Evolutionary conservation across 1,140 invertebrate genomes (phyloP), one percentile per base, ranked within the genome.

Genomic region (Dendroctonus ponderosae): DNA sequence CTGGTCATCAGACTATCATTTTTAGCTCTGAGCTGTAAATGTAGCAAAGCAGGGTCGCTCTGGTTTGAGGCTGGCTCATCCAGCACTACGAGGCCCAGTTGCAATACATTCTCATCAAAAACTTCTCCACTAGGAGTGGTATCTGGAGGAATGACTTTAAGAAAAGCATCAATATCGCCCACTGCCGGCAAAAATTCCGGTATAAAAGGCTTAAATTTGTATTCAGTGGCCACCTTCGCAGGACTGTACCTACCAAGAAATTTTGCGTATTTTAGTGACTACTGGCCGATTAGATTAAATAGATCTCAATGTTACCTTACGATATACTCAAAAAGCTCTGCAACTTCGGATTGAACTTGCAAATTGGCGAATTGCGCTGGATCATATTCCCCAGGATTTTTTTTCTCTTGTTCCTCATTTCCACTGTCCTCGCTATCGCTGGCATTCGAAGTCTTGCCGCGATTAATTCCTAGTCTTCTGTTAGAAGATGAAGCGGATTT

Each of bases 171-270:
- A 73, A 97, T 96, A 79, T 99, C 97, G 0, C 97, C 97, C 39
- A 99, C 96, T 7, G 96, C 93, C 15, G 97, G 97, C 72, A 99
- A 94, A 79, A 91, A 99, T 75, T 99, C 96, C 0, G 96, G 96
- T 59, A 98, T 89, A 77, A 98, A 99, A 0, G 97, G 95, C 72
- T 91, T 88, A 69, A 99, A 82, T 75, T 94, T 94, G 75, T 91
- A 91, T 15, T 94, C 93, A 11, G 96, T 82, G 68, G 96, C 92
- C 50, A 97, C 91, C 57, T 88, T 90, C 79, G 97, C 93, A 0
- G 95, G 94, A 2, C 93, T 93, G 77, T 97, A 98, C 74, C 91
- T 93, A 72, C 44, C 8, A 52, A 61, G 8, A n/a, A 52, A 52
- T 5, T 42, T 26, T 4, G 4, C 7, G 7, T 44, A 44, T 12